Percentiles rank a stretch among this genome's conserved stretches.
These are phyloP conservation scores for Drosophila barbarae DNA, from an alignment of 2,888 invertebrate genomes.

Conservation along the genomic window DNA sequence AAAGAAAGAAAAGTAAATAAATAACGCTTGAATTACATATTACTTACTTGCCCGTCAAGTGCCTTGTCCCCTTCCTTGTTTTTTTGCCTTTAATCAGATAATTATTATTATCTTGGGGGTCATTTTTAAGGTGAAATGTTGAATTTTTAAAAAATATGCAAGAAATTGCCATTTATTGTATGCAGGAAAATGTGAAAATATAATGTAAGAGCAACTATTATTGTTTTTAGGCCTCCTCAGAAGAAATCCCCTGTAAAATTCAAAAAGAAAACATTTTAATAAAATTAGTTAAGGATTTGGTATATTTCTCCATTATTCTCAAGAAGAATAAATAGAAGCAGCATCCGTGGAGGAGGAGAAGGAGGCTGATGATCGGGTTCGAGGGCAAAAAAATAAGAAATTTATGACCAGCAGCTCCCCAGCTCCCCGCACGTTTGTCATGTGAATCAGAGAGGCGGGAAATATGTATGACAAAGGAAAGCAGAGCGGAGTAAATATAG, in stretches of 20 bases:
- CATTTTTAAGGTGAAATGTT: not conserved
- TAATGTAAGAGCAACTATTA: too few relatives aligned
- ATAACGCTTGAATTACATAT: slow-evolving; percentile 33
- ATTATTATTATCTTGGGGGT: not conserved
- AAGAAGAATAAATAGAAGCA: slow-evolving; percentile 8
- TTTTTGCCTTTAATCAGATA: slow-evolving; percentile 12
- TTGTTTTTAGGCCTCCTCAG: too few relatives aligned
- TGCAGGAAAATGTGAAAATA: too few relatives aligned
- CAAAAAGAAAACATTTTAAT: not conserved
- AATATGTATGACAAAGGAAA: slow-evolving; percentile 32
- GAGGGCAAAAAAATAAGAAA: slow-evolving; percentile 25
- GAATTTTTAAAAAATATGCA: not conserved
- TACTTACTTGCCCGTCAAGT: slow-evolving; percentile 36
- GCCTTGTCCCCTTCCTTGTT: slow-evolving; percentile 21
- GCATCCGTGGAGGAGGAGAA: not conserved
- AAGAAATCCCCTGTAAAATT: not conserved
- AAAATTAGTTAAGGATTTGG: not conserved
- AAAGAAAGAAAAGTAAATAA: slow-evolving; percentile 1
- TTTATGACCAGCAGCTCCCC: slow-evolving; percentile 16
- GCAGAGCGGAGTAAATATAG: slow-evolving; percentile 40
- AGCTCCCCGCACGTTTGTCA: not conserved
- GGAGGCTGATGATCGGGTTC: slow-evolving; percentile 6
- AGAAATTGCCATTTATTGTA: too few relatives aligned
- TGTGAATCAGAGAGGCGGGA: slow-evolving; percentile 19
- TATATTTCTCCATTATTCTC: not conserved